Base-by-base conservation (phyloP, 2,888 invertebrate species). In the Salticus scenicus region DNA sequence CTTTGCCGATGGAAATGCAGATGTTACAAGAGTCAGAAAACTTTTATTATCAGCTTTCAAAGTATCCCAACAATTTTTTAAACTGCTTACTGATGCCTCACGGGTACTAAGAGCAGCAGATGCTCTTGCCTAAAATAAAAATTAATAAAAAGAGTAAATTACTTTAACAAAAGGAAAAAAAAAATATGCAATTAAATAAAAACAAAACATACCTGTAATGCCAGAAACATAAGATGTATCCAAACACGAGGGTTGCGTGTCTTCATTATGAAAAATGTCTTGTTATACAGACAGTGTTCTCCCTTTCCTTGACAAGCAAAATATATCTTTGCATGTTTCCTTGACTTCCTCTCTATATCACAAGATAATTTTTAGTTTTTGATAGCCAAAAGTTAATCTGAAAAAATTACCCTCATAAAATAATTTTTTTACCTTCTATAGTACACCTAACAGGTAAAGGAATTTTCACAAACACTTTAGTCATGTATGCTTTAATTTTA, bases 181-280 rank as follows among this genome's bases (percentile, higher is more conserved):
- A 63, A 63, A n/a, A 27, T 27, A 4, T 5, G 20, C 10, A 10
- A 27, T 1, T 57, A 10, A 8, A 20, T 63, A 20, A 74, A 37
- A 24, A 31, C 17, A 10, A 82, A 20, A 71, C 84, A 74, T 90
- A 93, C 94, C 93, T 97, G 97, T 88, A 97, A 94, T 88, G 97
- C 96, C 74, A 98, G 94, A 92, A 98, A 98, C 97, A 98, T 98
- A 72, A 98, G 93, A 92, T 98, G 98, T 88, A 98, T 96, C 98
- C 98, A 98, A 64, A 96, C 95, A 89, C 96, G 93, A 0, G 97
- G 95, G 90, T 95, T 94, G 88, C 96, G 94, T 37, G 93, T 93
- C 89, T 92, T 92, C 88, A 93, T 90, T 0, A 91, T 91, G 89
- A 93, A 93, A 88, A 91, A 91, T 47, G 91, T 91, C 80, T 90